phyloP scores from a whole-genome alignment of 2,888 invertebrate genomes.

The Chymomyza procnemis region DNA sequence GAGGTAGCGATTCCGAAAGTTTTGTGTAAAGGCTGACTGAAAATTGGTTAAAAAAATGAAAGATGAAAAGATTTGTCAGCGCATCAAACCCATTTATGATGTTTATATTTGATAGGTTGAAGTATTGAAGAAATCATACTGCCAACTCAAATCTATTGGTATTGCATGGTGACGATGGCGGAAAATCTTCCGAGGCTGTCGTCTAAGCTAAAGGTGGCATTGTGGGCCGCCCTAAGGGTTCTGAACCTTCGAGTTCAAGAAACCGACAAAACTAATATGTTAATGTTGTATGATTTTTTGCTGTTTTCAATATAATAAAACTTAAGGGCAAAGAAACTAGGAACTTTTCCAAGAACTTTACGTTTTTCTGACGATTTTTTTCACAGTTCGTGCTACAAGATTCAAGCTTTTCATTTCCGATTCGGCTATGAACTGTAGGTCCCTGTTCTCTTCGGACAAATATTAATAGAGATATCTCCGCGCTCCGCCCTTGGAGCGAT shows the following conservation, averaged over 20 bases:
- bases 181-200: slow-evolving; percentile 83
- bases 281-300: slow-evolving; percentile 17
- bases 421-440: too few species aligned
- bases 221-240: slow-evolving; percentile 95
- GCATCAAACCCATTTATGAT: slow-evolving; percentile 98
- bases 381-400: too few species aligned
- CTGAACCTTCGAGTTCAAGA: slow-evolving; percentile 99
- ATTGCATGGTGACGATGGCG: slow-evolving; percentile 94
- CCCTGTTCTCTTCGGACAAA: too few species aligned
- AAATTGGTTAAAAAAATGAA: slow-evolving; percentile 98
- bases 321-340: not conserved
- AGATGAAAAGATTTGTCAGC: slow-evolving; percentile 98
- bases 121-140: slow-evolving; percentile 97
- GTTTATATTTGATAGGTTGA: slow-evolving; percentile 99
- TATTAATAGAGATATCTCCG: too few species aligned
- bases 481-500: too few species aligned
- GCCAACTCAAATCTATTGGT: slow-evolving; percentile 97
- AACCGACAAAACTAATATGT: slow-evolving; percentile 85
- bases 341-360: too few species aligned
- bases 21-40: slow-evolving; percentile 97
- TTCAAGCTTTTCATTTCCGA: too few species aligned
- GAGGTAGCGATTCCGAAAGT: slow-evolving; percentile 98
- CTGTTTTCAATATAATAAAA: slow-evolving; percentile 12
- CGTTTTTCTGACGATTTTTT: too few species aligned
- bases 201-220: slow-evolving; percentile 87